These are phyloP conservation scores for Pipistrellus pipistrellus DNA, from an alignment of 2,797 vertebrate genomes.

Conservation along the genomic window DNA sequence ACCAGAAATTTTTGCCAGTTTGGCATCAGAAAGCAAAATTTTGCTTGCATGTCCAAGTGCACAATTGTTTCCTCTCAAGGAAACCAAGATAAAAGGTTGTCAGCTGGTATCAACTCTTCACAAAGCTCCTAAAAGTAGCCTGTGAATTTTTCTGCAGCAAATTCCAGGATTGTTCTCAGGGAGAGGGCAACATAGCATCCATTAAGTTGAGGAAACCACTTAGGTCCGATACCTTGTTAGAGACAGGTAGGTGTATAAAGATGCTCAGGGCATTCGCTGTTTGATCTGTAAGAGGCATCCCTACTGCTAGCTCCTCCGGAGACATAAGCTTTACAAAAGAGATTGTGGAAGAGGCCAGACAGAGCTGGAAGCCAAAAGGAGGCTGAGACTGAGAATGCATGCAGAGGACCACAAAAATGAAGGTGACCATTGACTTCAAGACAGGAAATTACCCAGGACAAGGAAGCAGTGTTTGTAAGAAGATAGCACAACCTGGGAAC, in stretches of 20 bases:
- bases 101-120: slow-evolving; percentile 36
- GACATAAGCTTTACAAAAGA: slow-evolving; percentile 1
- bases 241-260: background rate
- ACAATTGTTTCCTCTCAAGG: slow-evolving; percentile 70
- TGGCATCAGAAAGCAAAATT: slow-evolving; percentile 67
- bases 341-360: background rate
- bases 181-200: background rate
- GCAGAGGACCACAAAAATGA: slow-evolving; percentile 10
- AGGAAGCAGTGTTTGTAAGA: background rate
- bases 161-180: slow-evolving; percentile 5
- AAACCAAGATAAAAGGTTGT: slow-evolving; percentile 54
- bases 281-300: background rate
- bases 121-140: slow-evolving; percentile 45
- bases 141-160: slow-evolving; percentile 64
- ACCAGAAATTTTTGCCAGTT: slow-evolving; percentile 27
- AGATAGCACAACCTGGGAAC: background rate
- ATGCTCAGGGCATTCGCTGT: background rate
- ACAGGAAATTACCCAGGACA: background rate
- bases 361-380: background rate
- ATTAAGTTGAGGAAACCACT: slow-evolving; percentile 24
- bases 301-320: background rate
- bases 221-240: background rate
- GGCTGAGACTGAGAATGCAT: background rate
- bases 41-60: slow-evolving; percentile 63
- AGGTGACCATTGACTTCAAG: background rate